phyloP scores from a whole-genome alignment of 2,797 vertebrate genomes.

The Knipowitschia caucasica region DNA sequence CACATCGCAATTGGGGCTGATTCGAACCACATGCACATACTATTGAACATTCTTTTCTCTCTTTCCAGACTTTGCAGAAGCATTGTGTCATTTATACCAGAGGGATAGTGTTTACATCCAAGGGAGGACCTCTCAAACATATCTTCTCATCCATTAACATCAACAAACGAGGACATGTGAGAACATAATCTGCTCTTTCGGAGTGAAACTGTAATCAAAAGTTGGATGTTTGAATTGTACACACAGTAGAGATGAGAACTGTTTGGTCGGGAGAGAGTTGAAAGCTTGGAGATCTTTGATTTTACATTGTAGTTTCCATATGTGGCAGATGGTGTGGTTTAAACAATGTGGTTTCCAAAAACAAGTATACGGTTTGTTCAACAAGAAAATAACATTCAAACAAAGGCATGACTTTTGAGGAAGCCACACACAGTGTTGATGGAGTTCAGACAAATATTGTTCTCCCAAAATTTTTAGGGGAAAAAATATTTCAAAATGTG shows the following conservation, averaged over 20 bases:
- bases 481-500: no score
- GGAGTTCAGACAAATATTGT: no score
- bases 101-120: constrained; percentile 11
- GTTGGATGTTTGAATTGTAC: neutral
- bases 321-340: neutral
- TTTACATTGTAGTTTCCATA: neutral
- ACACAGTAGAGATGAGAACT: neutral
- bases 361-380: neutral
- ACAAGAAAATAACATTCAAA: neutral
- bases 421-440: no score
- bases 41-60: constrained; percentile 14
- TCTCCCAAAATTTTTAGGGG: no score
- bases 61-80: constrained; percentile 11
- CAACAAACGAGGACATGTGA: constrained; percentile 12
- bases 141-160: constrained; percentile 11
- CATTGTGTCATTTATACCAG: constrained; percentile 17
- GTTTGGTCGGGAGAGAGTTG: neutral
- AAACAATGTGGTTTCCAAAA: neutral
- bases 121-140: constrained; percentile 3
- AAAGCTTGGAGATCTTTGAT: neutral
- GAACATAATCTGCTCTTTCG: neutral
- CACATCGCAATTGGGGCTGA: constrained; percentile 29
- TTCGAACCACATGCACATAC: constrained; percentile 43
- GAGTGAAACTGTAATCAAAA: neutral
- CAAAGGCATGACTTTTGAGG: neutral